phyloP scores from a whole-genome alignment of 2,888 invertebrate genomes.

The Masnerella sp. region DNA sequence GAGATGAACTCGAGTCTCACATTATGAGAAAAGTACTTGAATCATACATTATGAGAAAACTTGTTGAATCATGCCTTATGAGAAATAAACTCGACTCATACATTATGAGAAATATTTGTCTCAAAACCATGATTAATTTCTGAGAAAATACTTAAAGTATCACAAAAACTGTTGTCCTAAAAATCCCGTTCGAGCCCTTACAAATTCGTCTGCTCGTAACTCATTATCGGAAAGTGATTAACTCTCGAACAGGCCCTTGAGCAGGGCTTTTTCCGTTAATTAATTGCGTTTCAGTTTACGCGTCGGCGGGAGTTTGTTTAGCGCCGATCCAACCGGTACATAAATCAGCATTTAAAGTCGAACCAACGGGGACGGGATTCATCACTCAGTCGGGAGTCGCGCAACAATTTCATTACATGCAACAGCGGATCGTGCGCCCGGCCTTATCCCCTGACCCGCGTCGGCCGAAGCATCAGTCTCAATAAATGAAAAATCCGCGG shows the following conservation, averaged over 20 bases:
- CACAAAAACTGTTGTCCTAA: no score
- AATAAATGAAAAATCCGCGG: constrained; percentile 56
- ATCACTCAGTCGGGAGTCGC: constrained; percentile 45
- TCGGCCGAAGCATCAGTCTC: constrained; percentile 49
- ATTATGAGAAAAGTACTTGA: no score
- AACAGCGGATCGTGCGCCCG: constrained; percentile 42
- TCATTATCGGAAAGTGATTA: constrained; percentile 27
- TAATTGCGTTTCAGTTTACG: constrained; percentile 41
- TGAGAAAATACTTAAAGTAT: no score
- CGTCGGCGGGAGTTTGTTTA: constrained; percentile 34
- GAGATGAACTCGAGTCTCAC: no score
- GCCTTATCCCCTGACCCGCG: constrained; percentile 26
- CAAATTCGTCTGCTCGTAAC: no score
- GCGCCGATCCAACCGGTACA: constrained; percentile 16
- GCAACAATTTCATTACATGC: constrained; percentile 58
- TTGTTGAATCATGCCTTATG: no score
- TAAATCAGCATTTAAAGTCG: constrained; percentile 53
- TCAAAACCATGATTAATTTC: no score
- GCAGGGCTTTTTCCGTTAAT: constrained; percentile 29
- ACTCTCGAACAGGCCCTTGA: constrained; percentile 13
- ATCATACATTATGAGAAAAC: no score
- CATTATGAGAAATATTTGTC: no score
- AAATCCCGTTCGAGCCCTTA: no score
- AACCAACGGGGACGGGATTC: constrained; percentile 38
- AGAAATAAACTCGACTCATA: no score